Percentiles rank a stretch among this genome's conserved stretches.
Evolutionary conservation across 2,888 invertebrate genomes (phyloP).

Genomic region (Apamea crenata): DNA sequence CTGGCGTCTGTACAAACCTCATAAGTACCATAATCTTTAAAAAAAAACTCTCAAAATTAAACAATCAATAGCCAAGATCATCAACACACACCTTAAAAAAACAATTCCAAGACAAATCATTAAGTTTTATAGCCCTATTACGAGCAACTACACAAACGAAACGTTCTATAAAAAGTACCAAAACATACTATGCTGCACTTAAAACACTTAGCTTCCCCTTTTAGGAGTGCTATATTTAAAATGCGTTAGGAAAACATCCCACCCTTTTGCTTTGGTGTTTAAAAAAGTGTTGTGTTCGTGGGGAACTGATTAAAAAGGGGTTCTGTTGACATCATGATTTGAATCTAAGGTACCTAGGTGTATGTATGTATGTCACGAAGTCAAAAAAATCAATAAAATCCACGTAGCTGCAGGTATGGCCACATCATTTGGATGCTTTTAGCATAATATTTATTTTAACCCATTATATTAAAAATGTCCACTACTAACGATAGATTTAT

Average conservation of each 20-base stretch:
- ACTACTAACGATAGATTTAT: background rate
- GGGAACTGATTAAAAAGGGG: background rate
- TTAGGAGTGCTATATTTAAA: constrained; percentile 79
- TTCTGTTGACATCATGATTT: constrained; percentile 7
- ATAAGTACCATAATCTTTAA: background rate
- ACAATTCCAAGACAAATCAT: constrained; percentile 63
- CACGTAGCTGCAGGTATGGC: background rate
- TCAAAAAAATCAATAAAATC: too few species aligned
- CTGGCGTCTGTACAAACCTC: background rate
- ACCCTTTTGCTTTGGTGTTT: constrained; percentile 71
- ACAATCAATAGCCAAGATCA: constrained; percentile 28
- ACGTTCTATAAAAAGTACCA: constrained; percentile 63
- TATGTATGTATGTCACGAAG: background rate
- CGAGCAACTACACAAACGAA: constrained; percentile 54
- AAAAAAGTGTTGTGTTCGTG: constrained; percentile 53
- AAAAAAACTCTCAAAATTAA: constrained; percentile 1
- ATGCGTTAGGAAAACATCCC: constrained; percentile 80
- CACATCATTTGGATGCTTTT: background rate
- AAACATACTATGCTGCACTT: constrained; percentile 69
- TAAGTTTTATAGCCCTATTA: constrained; percentile 67
- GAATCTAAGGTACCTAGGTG: background rate
- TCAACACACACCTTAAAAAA: constrained; percentile 17
- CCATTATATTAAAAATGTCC: background rate
- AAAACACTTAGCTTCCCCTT: constrained; percentile 80
- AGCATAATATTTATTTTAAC: background rate